Evolutionary conservation across 1,140 invertebrate species (phyloP).

Genomic region (Linepithema humile): DNA sequence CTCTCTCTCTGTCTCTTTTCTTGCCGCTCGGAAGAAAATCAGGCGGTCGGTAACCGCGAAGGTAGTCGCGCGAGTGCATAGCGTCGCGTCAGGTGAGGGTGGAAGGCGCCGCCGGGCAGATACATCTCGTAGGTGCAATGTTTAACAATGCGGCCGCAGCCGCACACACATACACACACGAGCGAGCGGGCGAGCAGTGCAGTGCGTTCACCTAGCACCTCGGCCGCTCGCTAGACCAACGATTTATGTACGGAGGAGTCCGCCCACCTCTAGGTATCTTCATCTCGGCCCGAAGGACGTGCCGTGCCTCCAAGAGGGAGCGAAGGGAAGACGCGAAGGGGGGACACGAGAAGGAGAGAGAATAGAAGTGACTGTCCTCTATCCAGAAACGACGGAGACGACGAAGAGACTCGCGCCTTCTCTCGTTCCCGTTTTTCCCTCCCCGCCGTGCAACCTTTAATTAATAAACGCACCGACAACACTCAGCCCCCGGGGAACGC

Average conservation of each 20-base stretch:
- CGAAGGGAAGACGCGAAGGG: conserved; percentile 10
- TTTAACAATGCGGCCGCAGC: conserved; percentile 67
- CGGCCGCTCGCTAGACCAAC: conserved; percentile 74
- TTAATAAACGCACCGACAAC: conserved; percentile 77
- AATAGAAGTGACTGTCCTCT: conserved; percentile 43
- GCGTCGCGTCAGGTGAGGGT: conserved; percentile 45
- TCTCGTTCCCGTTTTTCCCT: conserved; percentile 41
- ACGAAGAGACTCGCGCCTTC: conserved; percentile 41
- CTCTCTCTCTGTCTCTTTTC: too few species aligned
- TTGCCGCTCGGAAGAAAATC: conserved; percentile 11
- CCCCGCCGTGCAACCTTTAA: conserved; percentile 74
- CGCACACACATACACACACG: too few species aligned
- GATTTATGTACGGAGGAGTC: conserved; percentile 78
- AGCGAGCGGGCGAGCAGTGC: conserved; percentile 64
- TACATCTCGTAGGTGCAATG: conserved; percentile 65
- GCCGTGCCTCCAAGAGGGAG: conserved; percentile 60
- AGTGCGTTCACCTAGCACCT: conserved; percentile 77
- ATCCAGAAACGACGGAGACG: conserved; percentile 4
- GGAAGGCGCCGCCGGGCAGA: conserved; percentile 41
- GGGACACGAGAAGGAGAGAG: conserved; percentile 7
- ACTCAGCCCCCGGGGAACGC: conserved; percentile 65
- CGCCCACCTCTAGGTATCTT: conserved; percentile 81
- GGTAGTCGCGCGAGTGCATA: conserved; percentile 40
- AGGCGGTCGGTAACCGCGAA: conserved; percentile 25
- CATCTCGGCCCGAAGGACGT: conserved; percentile 74